Percentiles rank a stretch among this genome's conserved stretches.
Evolutionary conservation across 2,113 vertebrate species (phyloP).

Genomic region (Rattus rattus): DNA sequence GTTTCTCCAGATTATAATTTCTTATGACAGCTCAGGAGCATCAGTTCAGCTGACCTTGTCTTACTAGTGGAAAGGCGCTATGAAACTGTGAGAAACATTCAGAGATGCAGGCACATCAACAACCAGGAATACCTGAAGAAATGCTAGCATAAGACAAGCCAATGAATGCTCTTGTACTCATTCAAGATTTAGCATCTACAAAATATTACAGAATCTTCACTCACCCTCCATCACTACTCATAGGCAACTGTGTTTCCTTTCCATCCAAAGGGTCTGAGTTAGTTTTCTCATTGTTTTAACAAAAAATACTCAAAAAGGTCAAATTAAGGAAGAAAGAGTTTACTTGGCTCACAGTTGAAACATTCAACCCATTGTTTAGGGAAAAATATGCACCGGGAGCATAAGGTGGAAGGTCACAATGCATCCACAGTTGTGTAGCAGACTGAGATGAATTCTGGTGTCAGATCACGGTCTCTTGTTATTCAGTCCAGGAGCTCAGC

Average conservation of each 20-base stretch:
- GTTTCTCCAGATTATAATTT: neutral
- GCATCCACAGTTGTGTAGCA: neutral
- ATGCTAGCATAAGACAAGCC: neutral
- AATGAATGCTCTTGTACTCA: neutral
- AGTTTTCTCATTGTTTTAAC: neutral
- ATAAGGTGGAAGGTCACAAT: neutral
- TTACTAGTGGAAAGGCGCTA: neutral
- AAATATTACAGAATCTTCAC: neutral
- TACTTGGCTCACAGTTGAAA: neutral
- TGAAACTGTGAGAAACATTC: neutral
- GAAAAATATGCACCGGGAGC: neutral
- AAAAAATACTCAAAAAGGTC: neutral
- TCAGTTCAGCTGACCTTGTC: neutral
- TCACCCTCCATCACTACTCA: too few relatives aligned
- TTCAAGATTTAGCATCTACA: fast-evolving
- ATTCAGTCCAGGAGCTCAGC: neutral
- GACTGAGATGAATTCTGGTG: neutral
- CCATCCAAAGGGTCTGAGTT: neutral
- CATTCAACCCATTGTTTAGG: neutral
- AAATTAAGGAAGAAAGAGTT: neutral
- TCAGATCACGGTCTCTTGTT: neutral
- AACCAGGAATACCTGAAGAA: neutral
- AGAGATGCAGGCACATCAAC: neutral
- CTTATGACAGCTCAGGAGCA: neutral
- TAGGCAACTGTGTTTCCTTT: neutral